Base-by-base conservation (phyloP, 1,140 invertebrate genomes). In the Pseudobourletiella spinata region DNA sequence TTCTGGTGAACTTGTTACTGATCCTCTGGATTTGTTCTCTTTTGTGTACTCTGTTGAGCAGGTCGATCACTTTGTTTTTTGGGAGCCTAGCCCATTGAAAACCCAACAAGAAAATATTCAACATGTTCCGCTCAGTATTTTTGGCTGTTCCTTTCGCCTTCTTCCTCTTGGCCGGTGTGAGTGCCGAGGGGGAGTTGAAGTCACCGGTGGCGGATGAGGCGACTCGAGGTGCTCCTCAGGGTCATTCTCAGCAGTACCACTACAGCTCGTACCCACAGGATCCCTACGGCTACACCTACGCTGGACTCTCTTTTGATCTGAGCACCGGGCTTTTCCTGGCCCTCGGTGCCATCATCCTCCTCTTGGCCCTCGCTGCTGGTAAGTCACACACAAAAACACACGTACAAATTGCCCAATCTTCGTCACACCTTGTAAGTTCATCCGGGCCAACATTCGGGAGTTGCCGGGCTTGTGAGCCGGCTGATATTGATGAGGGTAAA, bases 201-300 rank as follows among this genome's bases (percentile, higher is more conserved):
- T 42, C 67, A 20, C 44, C 59, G 16, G 56, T 57, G 25, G 59
- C 62, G 42, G 68, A 67, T 35, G 68, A 70, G 30, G 50, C 65
- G 8, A 65, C 35, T 42, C 68, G 69, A 46, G 64, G 66, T 50
- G 68, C 55, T 51, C 25, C 6, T 15, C 20, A 29, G 15, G 64
- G 65, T 60, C 62, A 69, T 39, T 66, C 66, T n/a, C 63, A 69
- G 44, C 66, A 70, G 32, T 70, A 70, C 44, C 66, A 68, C 59
- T 70, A 70, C 68, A 67, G 65, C 58, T 61, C 63, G n/a, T 67
- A 67, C 58, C 66, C 66, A 20, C 69, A 70, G 52, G 69, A 70
- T 54, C 66, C 69, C 61, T 70, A 70, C 69, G 69, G 69, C 22
- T 70, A 70, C 67, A 69, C 69, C 30, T 68, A 68, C 24, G 69